These are phyloP conservation scores for Plebejus argus DNA, from an alignment of 2,888 invertebrate genomes.

Conservation along the genomic window DNA sequence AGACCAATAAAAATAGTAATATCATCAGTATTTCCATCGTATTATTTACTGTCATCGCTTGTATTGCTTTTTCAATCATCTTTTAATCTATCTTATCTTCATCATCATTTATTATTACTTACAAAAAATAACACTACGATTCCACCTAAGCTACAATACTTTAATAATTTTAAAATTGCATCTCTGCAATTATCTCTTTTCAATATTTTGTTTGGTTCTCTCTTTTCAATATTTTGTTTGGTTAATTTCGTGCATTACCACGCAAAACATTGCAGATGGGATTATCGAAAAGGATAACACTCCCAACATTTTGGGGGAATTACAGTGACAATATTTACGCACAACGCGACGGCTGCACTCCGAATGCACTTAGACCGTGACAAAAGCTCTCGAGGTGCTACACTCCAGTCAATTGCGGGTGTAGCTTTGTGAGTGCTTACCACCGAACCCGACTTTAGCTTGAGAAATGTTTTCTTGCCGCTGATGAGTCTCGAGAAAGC, in stretches of 20 bases:
- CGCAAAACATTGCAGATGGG: not conserved
- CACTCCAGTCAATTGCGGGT: slow-evolving; percentile 59
- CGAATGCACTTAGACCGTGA: slow-evolving; percentile 52
- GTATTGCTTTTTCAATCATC: not conserved
- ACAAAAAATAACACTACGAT: too few species aligned
- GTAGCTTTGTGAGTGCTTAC: slow-evolving; percentile 58
- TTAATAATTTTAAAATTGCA: not conserved
- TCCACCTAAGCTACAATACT: not conserved
- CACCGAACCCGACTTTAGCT: slow-evolving; percentile 46
- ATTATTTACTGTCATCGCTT: not conserved
- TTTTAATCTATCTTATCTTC: not conserved
- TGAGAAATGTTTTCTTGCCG: slow-evolving; percentile 35
- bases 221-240: not conserved
- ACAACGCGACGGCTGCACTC: slow-evolving; percentile 50
- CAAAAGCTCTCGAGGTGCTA: slow-evolving; percentile 55
- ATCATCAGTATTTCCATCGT: not conserved
- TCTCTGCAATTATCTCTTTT: not conserved
- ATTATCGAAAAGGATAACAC: slow-evolving; percentile 23
- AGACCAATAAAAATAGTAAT: not conserved
- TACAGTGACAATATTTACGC: slow-evolving; percentile 55
- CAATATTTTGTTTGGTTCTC: not conserved
- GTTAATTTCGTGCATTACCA: not conserved
- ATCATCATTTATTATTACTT: not conserved
- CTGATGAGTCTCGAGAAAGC: slow-evolving; percentile 33
- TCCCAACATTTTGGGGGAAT: slow-evolving; percentile 37